These are phyloP conservation scores for Bucorvus abyssinicus DNA, from an alignment of 2,797 vertebrate species.

Conservation along the genomic window DNA sequence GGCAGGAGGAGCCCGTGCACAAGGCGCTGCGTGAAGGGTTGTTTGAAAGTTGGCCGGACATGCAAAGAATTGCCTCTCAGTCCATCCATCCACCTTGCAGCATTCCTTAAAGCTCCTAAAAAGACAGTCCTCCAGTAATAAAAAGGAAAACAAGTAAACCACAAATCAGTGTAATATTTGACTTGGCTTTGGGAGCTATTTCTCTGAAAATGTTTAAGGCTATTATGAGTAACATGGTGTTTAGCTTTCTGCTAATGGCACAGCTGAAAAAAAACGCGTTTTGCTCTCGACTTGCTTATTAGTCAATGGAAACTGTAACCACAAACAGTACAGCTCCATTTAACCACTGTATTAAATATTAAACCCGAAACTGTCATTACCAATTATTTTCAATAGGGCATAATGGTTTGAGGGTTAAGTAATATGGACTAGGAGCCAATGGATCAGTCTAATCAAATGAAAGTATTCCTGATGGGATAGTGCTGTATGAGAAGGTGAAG, in stretches of 20 bases:
- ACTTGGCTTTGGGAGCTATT: constrained; percentile 26
- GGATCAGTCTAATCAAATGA: constrained; percentile 70
- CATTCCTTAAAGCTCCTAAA: not conserved
- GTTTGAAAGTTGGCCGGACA: not conserved
- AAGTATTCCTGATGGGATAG: constrained; percentile 54
- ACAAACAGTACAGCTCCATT: constrained; percentile 57
- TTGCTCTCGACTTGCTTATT: constrained; percentile 51
- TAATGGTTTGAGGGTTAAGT: constrained; percentile 68
- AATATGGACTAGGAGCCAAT: constrained; percentile 61
- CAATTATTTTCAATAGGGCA: constrained; percentile 68
- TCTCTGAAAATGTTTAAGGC: constrained; percentile 45
- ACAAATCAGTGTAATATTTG: constrained; percentile 51
- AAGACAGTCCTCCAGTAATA: constrained; percentile 2
- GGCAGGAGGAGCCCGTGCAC: not conserved
- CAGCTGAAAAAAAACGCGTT: constrained; percentile 44
- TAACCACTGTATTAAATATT: constrained; percentile 73
- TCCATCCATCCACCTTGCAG: constrained; percentile 1
- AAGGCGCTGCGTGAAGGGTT: not conserved
- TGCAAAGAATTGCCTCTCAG: not conserved
- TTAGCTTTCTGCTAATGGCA: constrained; percentile 38
- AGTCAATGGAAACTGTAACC: constrained; percentile 61
- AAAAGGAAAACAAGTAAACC: constrained; percentile 46
- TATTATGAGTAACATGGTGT: constrained; percentile 12
- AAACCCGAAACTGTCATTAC: constrained; percentile 70
- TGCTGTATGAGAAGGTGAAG: constrained; percentile 1